Conservation (phyloP, 1,140 invertebrate species). For the Drosophila rhopaloa region DNA sequence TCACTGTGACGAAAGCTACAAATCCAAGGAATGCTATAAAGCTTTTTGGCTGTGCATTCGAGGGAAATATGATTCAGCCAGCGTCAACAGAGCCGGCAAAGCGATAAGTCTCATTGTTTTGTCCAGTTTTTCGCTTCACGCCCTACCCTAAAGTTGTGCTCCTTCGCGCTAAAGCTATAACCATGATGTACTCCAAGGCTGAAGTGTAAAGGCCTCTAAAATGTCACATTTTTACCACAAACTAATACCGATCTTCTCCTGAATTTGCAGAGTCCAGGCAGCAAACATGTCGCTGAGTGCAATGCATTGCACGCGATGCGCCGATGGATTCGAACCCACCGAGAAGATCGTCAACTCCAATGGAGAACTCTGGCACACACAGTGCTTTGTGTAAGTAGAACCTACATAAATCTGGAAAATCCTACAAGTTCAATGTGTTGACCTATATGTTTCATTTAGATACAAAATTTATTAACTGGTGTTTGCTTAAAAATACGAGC, state of each 20-base stretch:
- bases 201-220: slow-evolving; percentile 60
- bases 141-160: slow-evolving; percentile 29
- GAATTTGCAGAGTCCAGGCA: slow-evolving; percentile 73
- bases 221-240: background rate
- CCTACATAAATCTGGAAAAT: background rate
- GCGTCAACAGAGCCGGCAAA: slow-evolving; percentile 35
- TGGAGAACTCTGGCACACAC: slow-evolving; percentile 99
- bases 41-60: slow-evolving; percentile 54
- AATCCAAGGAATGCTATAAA: slow-evolving; percentile 53
- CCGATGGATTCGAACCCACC: slow-evolving; percentile 96
- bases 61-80: slow-evolving; percentile 70
- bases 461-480: too few species aligned
- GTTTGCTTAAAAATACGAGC: too few species aligned
- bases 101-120: slow-evolving; percentile 38
- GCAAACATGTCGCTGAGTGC: slow-evolving; percentile 91
- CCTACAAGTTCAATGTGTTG: background rate
- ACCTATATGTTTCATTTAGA: too few species aligned
- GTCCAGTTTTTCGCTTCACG: slow-evolving; percentile 50
- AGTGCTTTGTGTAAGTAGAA: slow-evolving; percentile 98
- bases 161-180: slow-evolving; percentile 11
- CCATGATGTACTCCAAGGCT: slow-evolving; percentile 76
- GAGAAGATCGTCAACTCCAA: slow-evolving; percentile 99
- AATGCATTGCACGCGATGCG: slow-evolving; percentile 97
- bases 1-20: slow-evolving; percentile 11
- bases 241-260: slow-evolving; percentile 1